Evolutionary conservation across 2,113 vertebrate species (phyloP).

Genomic region (chimpanzee (Pan troglodytes)): NHGRI_mPanTro3-v2.1_pri NC_086015.1:127866001-127866500

Average conservation of each 20-base stretch:
- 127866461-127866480: not conserved
- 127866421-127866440: not conserved
- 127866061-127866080: no score
- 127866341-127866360: not conserved
- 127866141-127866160: constrained; percentile 14
- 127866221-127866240: not conserved
- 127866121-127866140: no score
- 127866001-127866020: no score
- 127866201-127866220: not conserved
- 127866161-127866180: not conserved
- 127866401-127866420: not conserved
- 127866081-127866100: no score
- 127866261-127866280: not conserved
- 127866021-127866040: no score
- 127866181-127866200: not conserved
- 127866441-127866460: not conserved
- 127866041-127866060: no score
- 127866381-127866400: not conserved
- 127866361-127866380: not conserved
- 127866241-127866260: not conserved
- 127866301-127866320: not conserved
- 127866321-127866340: not conserved
- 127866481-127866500: not conserved
- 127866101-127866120: no score
- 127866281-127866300: not conserved